Conservation (phyloP, 2,113 vertebrate genomes). For the Bucco capensis region DNA sequence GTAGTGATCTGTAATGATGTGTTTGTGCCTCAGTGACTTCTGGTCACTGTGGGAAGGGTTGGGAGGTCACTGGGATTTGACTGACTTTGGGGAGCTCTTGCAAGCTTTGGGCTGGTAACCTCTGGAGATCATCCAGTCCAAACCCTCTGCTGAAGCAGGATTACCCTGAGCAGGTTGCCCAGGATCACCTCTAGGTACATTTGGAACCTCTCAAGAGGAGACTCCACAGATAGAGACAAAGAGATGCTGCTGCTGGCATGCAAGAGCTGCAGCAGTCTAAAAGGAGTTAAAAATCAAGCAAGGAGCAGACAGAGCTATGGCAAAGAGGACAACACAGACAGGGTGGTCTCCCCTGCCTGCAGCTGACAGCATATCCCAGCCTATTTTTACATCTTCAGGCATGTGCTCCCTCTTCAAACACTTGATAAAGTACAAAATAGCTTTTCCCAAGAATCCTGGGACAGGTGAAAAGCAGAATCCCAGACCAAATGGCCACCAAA, state of each 20-base stretch:
- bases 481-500: not conserved
- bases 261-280: fast-evolving
- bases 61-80: not conserved
- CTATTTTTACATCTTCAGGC: slow-evolving; percentile 15
- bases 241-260: not conserved
- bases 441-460: not conserved
- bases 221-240: not conserved
- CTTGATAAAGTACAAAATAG: not conserved
- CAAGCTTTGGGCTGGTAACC: not conserved
- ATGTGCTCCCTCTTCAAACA: not conserved
- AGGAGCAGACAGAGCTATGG: not conserved
- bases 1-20: not conserved
- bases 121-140: too few species aligned
- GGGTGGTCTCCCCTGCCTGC: not conserved
- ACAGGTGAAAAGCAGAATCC: slow-evolving; percentile 20
- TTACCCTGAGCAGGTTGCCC: too few species aligned
- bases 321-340: fast-evolving
- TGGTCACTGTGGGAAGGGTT: not conserved
- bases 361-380: not conserved
- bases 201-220: too few species aligned
- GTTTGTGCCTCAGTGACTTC: fast-evolving
- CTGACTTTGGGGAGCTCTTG: not conserved
- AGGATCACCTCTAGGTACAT: too few species aligned
- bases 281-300: not conserved
- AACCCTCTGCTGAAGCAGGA: too few species aligned